A percentile compares a stretch with the other conserved stretches of the same genome.
phyloP scores from a whole-genome alignment of 2,888 invertebrate genomes.

The Anoncus sp. region DNA sequence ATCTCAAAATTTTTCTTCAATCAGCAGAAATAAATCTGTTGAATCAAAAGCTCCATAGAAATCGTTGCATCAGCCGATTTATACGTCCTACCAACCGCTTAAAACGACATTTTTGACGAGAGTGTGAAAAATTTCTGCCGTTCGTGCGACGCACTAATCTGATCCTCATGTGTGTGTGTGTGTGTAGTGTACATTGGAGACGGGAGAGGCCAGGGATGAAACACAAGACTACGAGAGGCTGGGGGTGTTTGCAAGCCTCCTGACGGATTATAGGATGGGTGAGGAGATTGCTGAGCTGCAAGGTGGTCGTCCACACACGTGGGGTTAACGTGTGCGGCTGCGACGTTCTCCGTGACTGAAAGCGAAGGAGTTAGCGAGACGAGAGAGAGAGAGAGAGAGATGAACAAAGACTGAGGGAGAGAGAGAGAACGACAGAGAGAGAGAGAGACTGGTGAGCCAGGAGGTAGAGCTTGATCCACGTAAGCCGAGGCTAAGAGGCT shows the following conservation, averaged over 20 bases:
- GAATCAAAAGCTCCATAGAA: too few species aligned
- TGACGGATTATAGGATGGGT: slow-evolving; percentile 71
- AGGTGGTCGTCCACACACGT: slow-evolving; percentile 50
- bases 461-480: slow-evolving; percentile 78
- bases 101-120: too few species aligned
- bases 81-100: too few species aligned
- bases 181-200: too few species aligned
- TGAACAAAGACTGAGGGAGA: neutral
- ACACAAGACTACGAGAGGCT: too few species aligned
- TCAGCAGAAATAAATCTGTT: too few species aligned
- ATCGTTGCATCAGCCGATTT: too few species aligned
- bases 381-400: neutral
- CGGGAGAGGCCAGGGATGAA: too few species aligned
- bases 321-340: slow-evolving; percentile 47
- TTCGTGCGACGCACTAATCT: too few species aligned
- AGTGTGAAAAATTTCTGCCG: too few species aligned
- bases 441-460: slow-evolving; percentile 53
- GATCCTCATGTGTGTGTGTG: too few species aligned
- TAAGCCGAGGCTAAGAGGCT: slow-evolving; percentile 82
- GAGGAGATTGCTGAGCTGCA: slow-evolving; percentile 44
- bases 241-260: slow-evolving; percentile 73
- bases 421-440: slow-evolving; percentile 2
- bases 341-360: slow-evolving; percentile 43
- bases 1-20: too few species aligned
- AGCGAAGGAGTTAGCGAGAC: slow-evolving; percentile 14